These are phyloP conservation scores for Tetranychus piercei DNA, from an alignment of 2,888 invertebrate species.

Conservation along the genomic window DNA sequence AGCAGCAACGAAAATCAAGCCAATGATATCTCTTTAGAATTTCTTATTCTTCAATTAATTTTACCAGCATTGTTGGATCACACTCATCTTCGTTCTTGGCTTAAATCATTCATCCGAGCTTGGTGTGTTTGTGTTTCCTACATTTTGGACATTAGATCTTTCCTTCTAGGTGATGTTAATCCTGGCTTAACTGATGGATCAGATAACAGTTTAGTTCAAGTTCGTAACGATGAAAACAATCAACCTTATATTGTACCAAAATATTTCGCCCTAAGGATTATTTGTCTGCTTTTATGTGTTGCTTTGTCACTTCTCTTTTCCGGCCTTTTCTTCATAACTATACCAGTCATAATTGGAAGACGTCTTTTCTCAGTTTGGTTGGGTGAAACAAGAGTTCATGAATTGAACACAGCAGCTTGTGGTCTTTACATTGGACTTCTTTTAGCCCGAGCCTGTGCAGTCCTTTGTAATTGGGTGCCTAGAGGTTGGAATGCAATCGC, in stretches of 20 bases:
- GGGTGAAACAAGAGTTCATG: slow-evolving; percentile 55
- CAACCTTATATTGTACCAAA: slow-evolving; percentile 14
- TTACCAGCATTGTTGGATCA: slow-evolving; percentile 88
- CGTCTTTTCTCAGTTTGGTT: slow-evolving; percentile 71
- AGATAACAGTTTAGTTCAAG: slow-evolving; percentile 8
- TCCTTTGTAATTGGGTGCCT: slow-evolving; percentile 69
- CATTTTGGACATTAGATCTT: slow-evolving; percentile 66
- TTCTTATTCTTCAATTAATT: slow-evolving; percentile 76
- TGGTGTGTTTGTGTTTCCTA: slow-evolving; percentile 75
- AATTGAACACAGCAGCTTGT: slow-evolving; percentile 83
- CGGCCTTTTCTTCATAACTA: slow-evolving; percentile 24
- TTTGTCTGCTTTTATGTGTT: slow-evolving; percentile 15
- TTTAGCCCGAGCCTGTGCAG: slow-evolving; percentile 56
- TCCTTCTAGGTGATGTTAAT: slow-evolving; percentile 54
- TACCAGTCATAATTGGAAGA: slow-evolving; percentile 45
- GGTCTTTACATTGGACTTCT: slow-evolving; percentile 91
- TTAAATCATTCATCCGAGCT: slow-evolving; percentile 57
- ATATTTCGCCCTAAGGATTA: slow-evolving; percentile 17
- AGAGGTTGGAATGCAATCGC: slow-evolving; percentile 52
- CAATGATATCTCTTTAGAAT: slow-evolving; percentile 79
- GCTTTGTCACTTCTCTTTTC: slow-evolving; percentile 16
- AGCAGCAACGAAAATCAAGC: slow-evolving; percentile 47
- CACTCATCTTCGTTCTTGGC: slow-evolving; percentile 80
- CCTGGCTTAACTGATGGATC: slow-evolving; percentile 23
- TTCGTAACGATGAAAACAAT: slow-evolving; percentile 12